These are phyloP conservation scores for Bruchidius siliquastri DNA, from an alignment of 2,888 invertebrate genomes.

Conservation along the genomic window DNA sequence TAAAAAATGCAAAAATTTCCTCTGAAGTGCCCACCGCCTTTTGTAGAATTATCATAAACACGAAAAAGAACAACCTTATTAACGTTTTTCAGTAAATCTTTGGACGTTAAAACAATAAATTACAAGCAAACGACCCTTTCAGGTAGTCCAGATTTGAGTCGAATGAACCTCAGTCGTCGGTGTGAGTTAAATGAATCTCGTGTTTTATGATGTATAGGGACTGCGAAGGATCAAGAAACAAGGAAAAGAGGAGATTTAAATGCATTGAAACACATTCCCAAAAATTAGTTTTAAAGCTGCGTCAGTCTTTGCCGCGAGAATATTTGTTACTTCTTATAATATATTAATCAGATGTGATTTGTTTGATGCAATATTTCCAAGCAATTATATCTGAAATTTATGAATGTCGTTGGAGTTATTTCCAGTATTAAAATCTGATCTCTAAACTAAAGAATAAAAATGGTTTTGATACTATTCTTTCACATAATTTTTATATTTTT, in stretches of 20 bases:
- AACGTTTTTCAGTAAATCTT: neutral
- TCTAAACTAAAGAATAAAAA: no score
- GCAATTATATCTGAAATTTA: no score
- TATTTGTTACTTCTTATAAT: no score
- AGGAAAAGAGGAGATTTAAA: neutral
- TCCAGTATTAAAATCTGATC: no score
- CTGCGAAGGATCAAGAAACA: neutral
- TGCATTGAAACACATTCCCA: neutral
- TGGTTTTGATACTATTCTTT: no score
- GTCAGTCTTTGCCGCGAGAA: no score
- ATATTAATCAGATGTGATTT: no score
- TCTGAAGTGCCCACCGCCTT: neutral
- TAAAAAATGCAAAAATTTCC: neutral
- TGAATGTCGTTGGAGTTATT: no score
- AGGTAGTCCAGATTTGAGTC: neutral
- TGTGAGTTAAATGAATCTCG: neutral
- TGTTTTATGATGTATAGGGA: neutral
- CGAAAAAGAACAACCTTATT: neutral
- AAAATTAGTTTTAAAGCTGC: neutral
- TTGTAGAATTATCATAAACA: neutral
- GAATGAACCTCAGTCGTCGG: neutral
- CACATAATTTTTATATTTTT: no score
- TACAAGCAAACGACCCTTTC: neutral
- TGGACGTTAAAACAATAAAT: neutral
- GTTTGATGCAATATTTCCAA: no score